Conservation (phyloP, 2,888 invertebrate species). For the Eucriotettix oculatus region DNA sequence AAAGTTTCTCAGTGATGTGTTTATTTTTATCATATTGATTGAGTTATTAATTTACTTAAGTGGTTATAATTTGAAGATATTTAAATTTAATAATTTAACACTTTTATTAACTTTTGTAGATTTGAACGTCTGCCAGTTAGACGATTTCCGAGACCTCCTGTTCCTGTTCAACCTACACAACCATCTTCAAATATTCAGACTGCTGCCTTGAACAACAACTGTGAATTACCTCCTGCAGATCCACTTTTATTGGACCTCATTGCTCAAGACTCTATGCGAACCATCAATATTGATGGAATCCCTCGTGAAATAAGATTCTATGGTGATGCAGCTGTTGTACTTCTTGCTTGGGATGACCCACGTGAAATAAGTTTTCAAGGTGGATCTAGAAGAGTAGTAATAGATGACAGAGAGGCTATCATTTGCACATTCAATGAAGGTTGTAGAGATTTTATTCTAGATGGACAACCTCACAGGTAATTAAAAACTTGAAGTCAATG, state of each 20-base stretch:
- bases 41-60: too few relatives aligned
- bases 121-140: slow-evolving; percentile 4
- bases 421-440: slow-evolving; percentile 44
- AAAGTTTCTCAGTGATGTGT: too few relatives aligned
- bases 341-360: slow-evolving; percentile 74
- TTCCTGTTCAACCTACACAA: neutral
- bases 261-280: slow-evolving; percentile 52
- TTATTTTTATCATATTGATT: too few relatives aligned
- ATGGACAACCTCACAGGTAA: slow-evolving; percentile 45
- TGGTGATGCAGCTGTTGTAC: slow-evolving; percentile 66
- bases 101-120: neutral
- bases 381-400: slow-evolving; percentile 55
- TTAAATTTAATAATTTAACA: too few relatives aligned
- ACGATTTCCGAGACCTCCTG: slow-evolving; percentile 2
- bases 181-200: neutral
- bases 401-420: slow-evolving; percentile 59
- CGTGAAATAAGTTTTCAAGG: slow-evolving; percentile 70
- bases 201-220: neutral
- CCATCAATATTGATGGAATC: slow-evolving; percentile 65
- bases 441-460: slow-evolving; percentile 55
- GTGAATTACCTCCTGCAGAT: slow-evolving; percentile 29
- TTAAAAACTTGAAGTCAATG: neutral
- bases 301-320: slow-evolving; percentile 74
- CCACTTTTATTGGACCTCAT: slow-evolving; percentile 33
- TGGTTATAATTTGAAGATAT: too few relatives aligned